Evolutionary conservation across 2,888 invertebrate genomes (phyloP).

Genomic region (Chaitophorus viminalis): DNA sequence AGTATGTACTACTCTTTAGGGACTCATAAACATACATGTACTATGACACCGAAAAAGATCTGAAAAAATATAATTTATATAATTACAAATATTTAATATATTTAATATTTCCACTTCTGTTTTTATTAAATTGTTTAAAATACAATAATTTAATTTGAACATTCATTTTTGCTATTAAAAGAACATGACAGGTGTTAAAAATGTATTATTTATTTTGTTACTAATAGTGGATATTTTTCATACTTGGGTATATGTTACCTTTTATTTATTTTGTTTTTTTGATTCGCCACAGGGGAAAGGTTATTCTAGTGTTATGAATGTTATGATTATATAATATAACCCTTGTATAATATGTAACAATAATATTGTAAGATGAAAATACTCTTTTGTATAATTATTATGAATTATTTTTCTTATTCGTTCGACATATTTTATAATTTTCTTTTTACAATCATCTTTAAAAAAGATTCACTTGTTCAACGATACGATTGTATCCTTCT

Average conservation of each 20-base stretch:
- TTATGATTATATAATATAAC: not conserved
- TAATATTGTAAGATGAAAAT: too few relatives aligned
- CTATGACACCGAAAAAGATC: constrained; percentile 6
- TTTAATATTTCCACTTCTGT: not conserved
- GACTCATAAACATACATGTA: constrained; percentile 30
- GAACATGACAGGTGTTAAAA: not conserved
- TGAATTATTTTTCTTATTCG: too few relatives aligned
- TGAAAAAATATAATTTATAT: constrained; percentile 1
- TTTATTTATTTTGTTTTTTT: not conserved
- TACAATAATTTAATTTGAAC: constrained; percentile 3
- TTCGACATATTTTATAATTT: too few relatives aligned
- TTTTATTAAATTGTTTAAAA: constrained; percentile 21
- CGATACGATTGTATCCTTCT: too few relatives aligned
- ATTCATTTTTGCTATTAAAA: not conserved
- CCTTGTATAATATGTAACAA: not conserved
- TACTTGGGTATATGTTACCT: not conserved
- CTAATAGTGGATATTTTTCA: not conserved
- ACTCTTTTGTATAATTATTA: too few relatives aligned
- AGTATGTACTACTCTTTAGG: not conserved
- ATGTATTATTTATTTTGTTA: not conserved
- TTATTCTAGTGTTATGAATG: not conserved
- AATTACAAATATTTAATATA: not conserved
- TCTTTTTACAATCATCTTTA: too few relatives aligned
- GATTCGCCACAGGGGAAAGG: not conserved
- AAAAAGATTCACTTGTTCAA: too few relatives aligned